Percentiles rank a stretch among this genome's conserved stretches.
Evolutionary conservation across 2,888 invertebrate species (phyloP).

Genomic region (Drosophila mercatorum): DNA sequence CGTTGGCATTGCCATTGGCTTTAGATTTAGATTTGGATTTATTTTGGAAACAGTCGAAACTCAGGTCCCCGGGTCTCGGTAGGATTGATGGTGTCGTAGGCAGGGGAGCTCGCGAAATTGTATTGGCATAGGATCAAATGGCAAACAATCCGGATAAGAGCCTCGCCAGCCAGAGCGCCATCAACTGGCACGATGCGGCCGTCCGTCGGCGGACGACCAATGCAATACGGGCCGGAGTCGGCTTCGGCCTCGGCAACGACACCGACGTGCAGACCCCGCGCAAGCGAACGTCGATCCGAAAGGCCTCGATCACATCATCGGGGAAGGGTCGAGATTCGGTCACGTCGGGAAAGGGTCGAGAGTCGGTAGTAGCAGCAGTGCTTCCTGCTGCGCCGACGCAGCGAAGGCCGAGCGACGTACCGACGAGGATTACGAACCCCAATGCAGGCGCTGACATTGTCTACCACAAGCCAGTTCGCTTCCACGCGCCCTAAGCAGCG

Average conservation of each 20-base stretch:
- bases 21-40: too few species aligned
- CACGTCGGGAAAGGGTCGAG: rapidly evolving
- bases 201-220: conserved; percentile 10
- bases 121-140: neutral
- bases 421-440: conserved; percentile 19
- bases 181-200: conserved; percentile 6
- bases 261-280: neutral
- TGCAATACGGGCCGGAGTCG: conserved; percentile 33
- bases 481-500: too few species aligned
- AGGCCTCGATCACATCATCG: rapidly evolving
- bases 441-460: neutral
- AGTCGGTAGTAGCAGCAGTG: rapidly evolving
- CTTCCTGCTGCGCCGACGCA: too few species aligned
- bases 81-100: neutral
- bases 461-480: conserved; percentile 25
- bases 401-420: neutral
- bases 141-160: neutral
- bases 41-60: neutral
- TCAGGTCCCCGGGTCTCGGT: neutral
- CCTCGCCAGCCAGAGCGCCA: neutral
- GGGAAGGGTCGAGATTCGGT: neutral
- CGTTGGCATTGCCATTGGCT: neutral
- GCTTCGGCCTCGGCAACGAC: neutral
- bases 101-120: too few species aligned
- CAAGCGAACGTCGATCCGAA: neutral